phyloP scores from a whole-genome alignment of 2,797 vertebrate species.

The Eurystomus glaucurus region DNA sequence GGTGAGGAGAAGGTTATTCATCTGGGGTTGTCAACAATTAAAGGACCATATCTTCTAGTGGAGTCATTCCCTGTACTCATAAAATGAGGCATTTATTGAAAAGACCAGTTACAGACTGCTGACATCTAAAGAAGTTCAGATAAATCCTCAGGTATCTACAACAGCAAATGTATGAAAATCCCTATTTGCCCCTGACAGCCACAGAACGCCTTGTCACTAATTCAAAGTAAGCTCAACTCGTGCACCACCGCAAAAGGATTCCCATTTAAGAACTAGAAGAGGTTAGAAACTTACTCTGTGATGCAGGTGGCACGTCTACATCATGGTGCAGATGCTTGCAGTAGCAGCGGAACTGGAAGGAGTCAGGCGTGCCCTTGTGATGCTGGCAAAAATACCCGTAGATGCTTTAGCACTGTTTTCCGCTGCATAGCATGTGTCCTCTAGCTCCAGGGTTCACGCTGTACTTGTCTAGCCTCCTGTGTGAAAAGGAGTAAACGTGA shows the following conservation, averaged over 20 bases:
- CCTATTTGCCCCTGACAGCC: background rate
- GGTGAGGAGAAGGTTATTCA: background rate
- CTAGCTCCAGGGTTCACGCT: background rate
- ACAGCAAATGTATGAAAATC: background rate
- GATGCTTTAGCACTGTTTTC: background rate
- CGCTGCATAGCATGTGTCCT: accelerated
- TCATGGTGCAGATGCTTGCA: background rate
- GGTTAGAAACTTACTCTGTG: background rate
- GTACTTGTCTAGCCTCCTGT: accelerated
- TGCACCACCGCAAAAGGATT: background rate
- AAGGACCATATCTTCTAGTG: background rate
- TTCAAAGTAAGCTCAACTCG: background rate
- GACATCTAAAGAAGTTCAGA: background rate
- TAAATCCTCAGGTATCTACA: background rate
- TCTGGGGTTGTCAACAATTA: background rate
- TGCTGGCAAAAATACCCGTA: background rate
- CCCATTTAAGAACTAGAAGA: background rate
- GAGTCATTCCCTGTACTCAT: background rate
- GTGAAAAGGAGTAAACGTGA: background rate
- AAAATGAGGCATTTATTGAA: background rate
- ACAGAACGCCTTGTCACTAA: background rate
- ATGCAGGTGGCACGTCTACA: background rate
- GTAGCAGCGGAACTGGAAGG: background rate
- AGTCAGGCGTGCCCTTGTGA: background rate
- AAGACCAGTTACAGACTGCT: background rate